These are phyloP conservation scores for Drosophila rellima DNA, from an alignment of 2,888 invertebrate species.

Conservation along the genomic window DNA sequence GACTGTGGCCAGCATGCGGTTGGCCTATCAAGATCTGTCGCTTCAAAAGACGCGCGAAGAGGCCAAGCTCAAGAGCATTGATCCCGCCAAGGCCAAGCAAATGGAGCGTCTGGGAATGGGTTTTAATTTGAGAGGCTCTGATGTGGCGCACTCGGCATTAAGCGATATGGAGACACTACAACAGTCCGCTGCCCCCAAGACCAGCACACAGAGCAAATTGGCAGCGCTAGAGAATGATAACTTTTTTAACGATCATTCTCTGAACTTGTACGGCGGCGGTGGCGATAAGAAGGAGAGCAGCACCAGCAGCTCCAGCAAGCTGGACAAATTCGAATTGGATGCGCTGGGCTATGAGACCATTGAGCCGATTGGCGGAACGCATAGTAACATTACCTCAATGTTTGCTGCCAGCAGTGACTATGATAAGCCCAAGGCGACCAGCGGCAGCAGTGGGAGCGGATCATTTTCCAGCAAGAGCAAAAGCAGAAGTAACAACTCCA, in stretches of 20 bases:
- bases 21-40: constrained; percentile 92
- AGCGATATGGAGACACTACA: constrained; percentile 96
- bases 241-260: constrained; percentile 79
- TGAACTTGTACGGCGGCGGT: constrained; percentile 65
- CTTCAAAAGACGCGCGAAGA: constrained; percentile 90
- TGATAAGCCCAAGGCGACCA: constrained; percentile 57
- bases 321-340: constrained; percentile 83
- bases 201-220: constrained; percentile 62
- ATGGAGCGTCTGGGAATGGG: constrained; percentile 98
- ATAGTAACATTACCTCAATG: constrained; percentile 85
- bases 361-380: constrained; percentile 84
- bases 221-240: constrained; percentile 76
- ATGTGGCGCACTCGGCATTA: constrained; percentile 93
- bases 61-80: constrained; percentile 90
- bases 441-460: constrained; percentile 20
- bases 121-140: constrained; percentile 86
- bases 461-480: constrained; percentile 27
- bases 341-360: constrained; percentile 85
- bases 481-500: constrained; percentile 50
- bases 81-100: constrained; percentile 94
- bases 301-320: constrained; percentile 61
- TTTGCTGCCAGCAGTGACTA: constrained; percentile 74
- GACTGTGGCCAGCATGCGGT: constrained; percentile 88
- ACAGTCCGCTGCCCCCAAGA: constrained; percentile 89
- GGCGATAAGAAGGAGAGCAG: constrained; percentile 55